phyloP scores from a whole-genome alignment of 2,888 invertebrate genomes.

The Meiosimyza decipiens region DNA sequence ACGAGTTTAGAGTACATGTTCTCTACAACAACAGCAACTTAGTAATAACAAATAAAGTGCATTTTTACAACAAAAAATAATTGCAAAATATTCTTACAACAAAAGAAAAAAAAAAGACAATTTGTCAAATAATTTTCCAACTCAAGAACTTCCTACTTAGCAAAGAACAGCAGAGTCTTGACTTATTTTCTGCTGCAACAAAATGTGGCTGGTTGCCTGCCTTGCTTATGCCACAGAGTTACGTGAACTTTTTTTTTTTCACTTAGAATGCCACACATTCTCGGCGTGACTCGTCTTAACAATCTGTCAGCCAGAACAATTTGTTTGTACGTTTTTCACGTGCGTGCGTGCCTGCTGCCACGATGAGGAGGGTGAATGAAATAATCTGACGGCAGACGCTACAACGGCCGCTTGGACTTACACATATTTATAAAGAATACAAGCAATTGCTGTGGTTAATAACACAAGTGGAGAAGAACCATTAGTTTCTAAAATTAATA shows the following conservation, averaged over 20 bases:
- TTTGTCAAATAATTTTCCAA: conserved; percentile 57
- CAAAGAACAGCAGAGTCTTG: neutral
- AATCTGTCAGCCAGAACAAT: conserved; percentile 60
- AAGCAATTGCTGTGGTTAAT: too few species aligned
- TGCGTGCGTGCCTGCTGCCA: neutral
- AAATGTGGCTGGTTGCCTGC: too few species aligned
- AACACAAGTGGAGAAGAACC: too few species aligned
- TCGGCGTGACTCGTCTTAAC: conserved; percentile 46
- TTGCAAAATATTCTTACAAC: conserved; percentile 18
- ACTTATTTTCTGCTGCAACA: too few species aligned
- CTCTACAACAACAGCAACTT: conserved; percentile 35
- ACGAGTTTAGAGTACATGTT: conserved; percentile 2
- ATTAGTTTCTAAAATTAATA: too few species aligned
- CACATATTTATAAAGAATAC: too few species aligned
- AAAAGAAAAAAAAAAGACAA: conserved; percentile 55
- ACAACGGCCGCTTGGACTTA: too few species aligned
- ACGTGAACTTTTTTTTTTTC: neutral
- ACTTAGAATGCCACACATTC: conserved; percentile 11
- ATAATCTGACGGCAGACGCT: too few species aligned
- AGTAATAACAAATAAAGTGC: conserved; percentile 33
- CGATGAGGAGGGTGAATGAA: too few species aligned
- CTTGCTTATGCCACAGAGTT: neutral
- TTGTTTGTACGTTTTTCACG: conserved; percentile 55
- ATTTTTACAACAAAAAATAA: conserved; percentile 8
- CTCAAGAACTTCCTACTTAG: conserved; percentile 38